Base-by-base conservation (phyloP, 2,797 vertebrate species). In the Hipposideros larvatus region DNA sequence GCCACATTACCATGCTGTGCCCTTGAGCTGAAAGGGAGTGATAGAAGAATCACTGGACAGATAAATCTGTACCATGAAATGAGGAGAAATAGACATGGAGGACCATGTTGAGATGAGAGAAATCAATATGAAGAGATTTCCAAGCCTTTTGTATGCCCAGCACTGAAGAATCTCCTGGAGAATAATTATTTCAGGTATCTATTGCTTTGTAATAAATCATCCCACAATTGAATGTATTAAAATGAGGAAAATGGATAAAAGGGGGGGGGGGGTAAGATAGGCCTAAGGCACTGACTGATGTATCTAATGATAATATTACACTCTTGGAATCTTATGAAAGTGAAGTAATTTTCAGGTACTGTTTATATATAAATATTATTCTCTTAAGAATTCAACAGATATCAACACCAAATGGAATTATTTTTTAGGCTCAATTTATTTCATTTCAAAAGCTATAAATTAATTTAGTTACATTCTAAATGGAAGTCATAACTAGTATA, bases 381-480 rank as follows among this genome's bases (percentile, higher is more conserved):
- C 10, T 88, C 48, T 73, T 77, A 71, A 94, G 70, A 96, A 88
- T 93, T 70, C 91, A 85, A 46, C 89, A 94, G 70, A 84, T 86
- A 78, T 26, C 61, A 86, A 43, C 4, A 68, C 4, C 57, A 92
- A 90, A n/a, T 79, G 26, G 31, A 94, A 92, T 97, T 85, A 75
- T 66, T 85, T 59, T 19, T 71, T 90, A 63, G 53, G 68, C 19
- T 93, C 24, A 61, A 88, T 87, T 89, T 85, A 88, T 97, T 96
- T 92, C 41, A 61, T 95, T 91, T 92, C 16, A 61, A 91, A 94
- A 82, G 22, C 26, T 93, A 43, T 43, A 85, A 41, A 80, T 87
- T 92, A 90, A 83, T 86, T 97, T 87, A 83, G 31, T 84, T 90
- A 43, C 34, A 89, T 88, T 91, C 83, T 91, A 90, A 92, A 87